Percentiles rank a stretch among this genome's conserved stretches.
phyloP scores from a whole-genome alignment of 2,797 vertebrate species.

The Sternarchorhynchus goeldii region DNA sequence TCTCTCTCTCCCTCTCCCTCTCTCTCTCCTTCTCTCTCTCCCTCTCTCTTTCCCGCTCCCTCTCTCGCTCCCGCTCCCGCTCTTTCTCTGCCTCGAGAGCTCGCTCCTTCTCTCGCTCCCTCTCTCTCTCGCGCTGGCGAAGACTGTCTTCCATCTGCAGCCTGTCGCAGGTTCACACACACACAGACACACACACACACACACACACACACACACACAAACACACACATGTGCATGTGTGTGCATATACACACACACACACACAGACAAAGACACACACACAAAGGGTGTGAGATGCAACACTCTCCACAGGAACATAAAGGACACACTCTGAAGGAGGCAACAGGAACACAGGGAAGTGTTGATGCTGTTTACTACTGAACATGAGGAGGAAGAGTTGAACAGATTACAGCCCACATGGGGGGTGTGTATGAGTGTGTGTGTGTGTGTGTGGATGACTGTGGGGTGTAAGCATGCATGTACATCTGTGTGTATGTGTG shows the following conservation, averaged over 20 bases:
- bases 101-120: conserved; percentile 69
- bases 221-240: neutral
- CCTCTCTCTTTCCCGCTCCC: conserved; percentile 84
- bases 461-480: too few relatives aligned
- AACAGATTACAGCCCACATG: conserved; percentile 50
- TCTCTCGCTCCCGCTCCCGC: conserved; percentile 76
- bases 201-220: conserved; percentile 29
- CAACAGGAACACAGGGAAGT: conserved; percentile 53
- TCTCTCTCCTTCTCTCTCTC: conserved; percentile 79
- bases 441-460: neutral
- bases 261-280: conserved; percentile 27
- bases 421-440: neutral
- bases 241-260: conserved; percentile 28
- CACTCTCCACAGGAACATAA: conserved; percentile 59
- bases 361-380: conserved; percentile 56
- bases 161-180: conserved; percentile 68
- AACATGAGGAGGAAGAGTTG: conserved; percentile 46
- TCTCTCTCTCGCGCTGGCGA: conserved; percentile 72
- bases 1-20: conserved; percentile 78
- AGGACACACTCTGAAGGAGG: conserved; percentile 54
- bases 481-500: neutral
- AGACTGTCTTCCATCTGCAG: conserved; percentile 94
- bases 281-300: conserved; percentile 59
- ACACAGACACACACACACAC: conserved; percentile 18
- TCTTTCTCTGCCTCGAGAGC: conserved; percentile 71